Evolutionary conservation across 1,140 invertebrate species (phyloP).

Genomic region (Limonius californicus): DNA sequence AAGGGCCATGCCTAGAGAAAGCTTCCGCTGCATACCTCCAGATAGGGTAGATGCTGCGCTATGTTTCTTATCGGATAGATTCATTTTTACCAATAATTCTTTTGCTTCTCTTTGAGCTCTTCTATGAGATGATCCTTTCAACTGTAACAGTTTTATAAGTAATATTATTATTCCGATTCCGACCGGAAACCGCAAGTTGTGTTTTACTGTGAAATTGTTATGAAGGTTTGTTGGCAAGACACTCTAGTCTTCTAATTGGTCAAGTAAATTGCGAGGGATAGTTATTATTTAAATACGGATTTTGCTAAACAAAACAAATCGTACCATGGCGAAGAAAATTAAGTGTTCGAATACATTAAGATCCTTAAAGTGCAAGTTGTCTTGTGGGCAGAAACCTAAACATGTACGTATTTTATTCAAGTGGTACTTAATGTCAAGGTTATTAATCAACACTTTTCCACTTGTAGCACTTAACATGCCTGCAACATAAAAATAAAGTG

Average conservation of each 20-base stretch:
- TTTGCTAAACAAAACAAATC: too few relatives aligned
- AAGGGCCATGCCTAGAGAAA: conserved; percentile 62
- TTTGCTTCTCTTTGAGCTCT: conserved; percentile 48
- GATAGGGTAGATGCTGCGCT: conserved; percentile 53
- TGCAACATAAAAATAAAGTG: conserved; percentile 32
- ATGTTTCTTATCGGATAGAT: conserved; percentile 50
- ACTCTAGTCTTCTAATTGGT: too few relatives aligned
- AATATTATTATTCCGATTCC: too few relatives aligned
- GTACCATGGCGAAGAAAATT: conserved; percentile 60
- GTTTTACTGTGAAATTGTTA: too few relatives aligned
- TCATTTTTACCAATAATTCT: conserved; percentile 50
- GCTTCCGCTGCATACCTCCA: conserved; percentile 67
- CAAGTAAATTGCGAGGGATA: too few relatives aligned
- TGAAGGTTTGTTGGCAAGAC: too few relatives aligned
- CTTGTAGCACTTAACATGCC: conserved; percentile 68
- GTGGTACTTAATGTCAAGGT: conserved; percentile 60
- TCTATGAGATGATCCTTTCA: conserved; percentile 51
- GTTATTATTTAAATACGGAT: too few relatives aligned
- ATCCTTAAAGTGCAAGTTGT: conserved; percentile 76
- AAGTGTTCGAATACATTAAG: conserved; percentile 69
- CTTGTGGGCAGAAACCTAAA: conserved; percentile 77
- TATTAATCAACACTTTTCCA: conserved; percentile 68
- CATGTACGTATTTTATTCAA: conserved; percentile 49
- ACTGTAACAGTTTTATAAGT: conserved; percentile 70
- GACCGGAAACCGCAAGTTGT: too few relatives aligned